Base-by-base conservation (phyloP, 1,140 invertebrate genomes). In the Paraescarpia echinospica region DNA sequence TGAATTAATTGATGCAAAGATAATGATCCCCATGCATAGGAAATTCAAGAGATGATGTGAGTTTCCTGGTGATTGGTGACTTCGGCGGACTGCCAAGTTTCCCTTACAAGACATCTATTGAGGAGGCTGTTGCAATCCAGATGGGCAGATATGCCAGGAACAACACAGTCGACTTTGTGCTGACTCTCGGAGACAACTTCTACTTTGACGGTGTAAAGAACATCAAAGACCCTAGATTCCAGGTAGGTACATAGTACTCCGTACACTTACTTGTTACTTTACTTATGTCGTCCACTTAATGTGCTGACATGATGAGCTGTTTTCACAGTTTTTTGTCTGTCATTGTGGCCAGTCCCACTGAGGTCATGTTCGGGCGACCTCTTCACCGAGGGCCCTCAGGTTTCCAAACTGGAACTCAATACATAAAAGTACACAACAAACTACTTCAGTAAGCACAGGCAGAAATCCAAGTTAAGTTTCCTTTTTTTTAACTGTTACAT, bases 101-200 rank as follows among this genome's bases (percentile, higher is more conserved):
- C 34, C 96, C 96, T 5, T 96, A 95, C 93, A 94, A 91, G 77
- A 96, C 96, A 5, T 59, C 94, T 33, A 93, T 96, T 34, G 95
- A 96, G 92, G 91, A 93, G 35, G 93, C 94, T 33, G 95, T 96
- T 31, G 95, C 95, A n/a, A 93, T 94, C 59, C 94, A 94, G 93
- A 96, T 96, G 95, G 95, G 94, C 14, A 92, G 92, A 22, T 90
- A 95, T 22, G 95, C 95, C 33, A 93, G 93, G 5, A 93, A 93
- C 31, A 94, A 94, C 35, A 93, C 94, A 34, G 92, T 95, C 1
- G 93, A 95, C 88, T 96, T 96, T 93, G 94, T 95, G 89, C 91
- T 96, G 33, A 96, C 95, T 59, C 94, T 96, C 18, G 96, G 96
- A 8, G 96, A 96, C 94, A 96, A 96, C 93, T 96, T 96, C 94